These are phyloP conservation scores for Oxyruncus cristatus DNA, from an alignment of 2,113 vertebrate species.

Conservation along the genomic window DNA sequence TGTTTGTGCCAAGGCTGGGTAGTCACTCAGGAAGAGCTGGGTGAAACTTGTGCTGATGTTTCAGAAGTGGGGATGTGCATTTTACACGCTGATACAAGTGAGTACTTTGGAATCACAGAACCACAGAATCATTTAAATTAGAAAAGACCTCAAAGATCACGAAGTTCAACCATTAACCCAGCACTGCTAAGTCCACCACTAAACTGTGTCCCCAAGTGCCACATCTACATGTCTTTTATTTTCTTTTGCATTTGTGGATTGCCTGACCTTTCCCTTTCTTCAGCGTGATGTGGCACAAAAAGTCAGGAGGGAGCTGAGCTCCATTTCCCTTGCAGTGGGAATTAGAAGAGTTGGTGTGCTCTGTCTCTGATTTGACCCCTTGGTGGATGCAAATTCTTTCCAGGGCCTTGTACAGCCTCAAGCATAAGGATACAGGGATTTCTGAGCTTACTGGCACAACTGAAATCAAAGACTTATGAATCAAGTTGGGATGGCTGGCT, in stretches of 20 bases:
- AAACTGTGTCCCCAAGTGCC: not conserved
- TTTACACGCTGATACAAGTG: not conserved
- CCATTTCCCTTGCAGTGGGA: not conserved
- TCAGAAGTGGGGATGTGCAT: not conserved
- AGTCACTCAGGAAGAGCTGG: not conserved
- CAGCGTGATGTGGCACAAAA: fast-evolving
- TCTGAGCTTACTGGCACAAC: not conserved
- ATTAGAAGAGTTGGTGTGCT: not conserved
- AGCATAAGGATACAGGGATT: not conserved
- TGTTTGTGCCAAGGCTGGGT: not conserved
- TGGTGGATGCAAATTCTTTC: not conserved
- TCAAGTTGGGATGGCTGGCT: not conserved
- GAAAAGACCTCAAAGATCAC: not conserved
- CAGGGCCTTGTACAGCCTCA: not conserved
- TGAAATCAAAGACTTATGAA: not conserved
- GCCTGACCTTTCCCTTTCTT: not conserved
- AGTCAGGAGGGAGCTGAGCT: not conserved
- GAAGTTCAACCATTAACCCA: not conserved
- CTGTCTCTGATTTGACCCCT: not conserved
- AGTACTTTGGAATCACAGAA: not conserved
- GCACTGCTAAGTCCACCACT: not conserved
- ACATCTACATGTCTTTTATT: not conserved
- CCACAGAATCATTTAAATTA: not conserved
- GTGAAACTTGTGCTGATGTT: not conserved
- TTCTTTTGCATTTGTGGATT: not conserved